Conservation (phyloP, 2,797 vertebrate species). For the Pangasius djambal region DNA sequence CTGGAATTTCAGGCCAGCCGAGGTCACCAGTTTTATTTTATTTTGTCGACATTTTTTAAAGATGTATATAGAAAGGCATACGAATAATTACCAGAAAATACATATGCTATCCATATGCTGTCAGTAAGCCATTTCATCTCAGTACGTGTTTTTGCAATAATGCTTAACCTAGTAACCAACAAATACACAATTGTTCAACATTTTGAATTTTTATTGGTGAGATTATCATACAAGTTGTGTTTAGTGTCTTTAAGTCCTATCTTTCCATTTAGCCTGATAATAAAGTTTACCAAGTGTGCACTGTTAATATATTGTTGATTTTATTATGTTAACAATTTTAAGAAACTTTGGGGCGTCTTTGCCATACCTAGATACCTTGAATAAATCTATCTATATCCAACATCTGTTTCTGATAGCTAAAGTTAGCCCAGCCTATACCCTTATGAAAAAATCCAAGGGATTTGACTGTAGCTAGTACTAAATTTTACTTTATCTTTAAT, state of each 20-base stretch:
- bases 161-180: not conserved
- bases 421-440: not conserved
- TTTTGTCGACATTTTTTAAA: slow-evolving; percentile 41
- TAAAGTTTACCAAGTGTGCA: not conserved
- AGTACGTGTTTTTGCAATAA: not conserved
- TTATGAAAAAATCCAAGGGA: not conserved
- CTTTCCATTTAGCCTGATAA: not conserved
- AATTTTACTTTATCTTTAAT: not conserved
- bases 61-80: slow-evolving; percentile 39
- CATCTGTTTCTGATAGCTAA: not conserved
- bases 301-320: not conserved
- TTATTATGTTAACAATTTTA: not conserved
- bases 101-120: slow-evolving; percentile 12
- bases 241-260: not conserved
- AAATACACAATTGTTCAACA: not conserved
- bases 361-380: not conserved
- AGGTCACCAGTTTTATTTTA: slow-evolving; percentile 58
- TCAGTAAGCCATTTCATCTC: not conserved
- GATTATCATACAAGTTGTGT: no score
- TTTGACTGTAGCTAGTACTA: not conserved
- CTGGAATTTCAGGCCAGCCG: slow-evolving; percentile 65
- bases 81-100: slow-evolving; percentile 28
- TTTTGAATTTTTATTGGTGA: not conserved
- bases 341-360: not conserved
- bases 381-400: not conserved